A percentile compares a stretch with the other conserved stretches of the same genome.
phyloP scores from a whole-genome alignment of 2,888 invertebrate genomes.

The Pseudeuparius sepicola region DNA sequence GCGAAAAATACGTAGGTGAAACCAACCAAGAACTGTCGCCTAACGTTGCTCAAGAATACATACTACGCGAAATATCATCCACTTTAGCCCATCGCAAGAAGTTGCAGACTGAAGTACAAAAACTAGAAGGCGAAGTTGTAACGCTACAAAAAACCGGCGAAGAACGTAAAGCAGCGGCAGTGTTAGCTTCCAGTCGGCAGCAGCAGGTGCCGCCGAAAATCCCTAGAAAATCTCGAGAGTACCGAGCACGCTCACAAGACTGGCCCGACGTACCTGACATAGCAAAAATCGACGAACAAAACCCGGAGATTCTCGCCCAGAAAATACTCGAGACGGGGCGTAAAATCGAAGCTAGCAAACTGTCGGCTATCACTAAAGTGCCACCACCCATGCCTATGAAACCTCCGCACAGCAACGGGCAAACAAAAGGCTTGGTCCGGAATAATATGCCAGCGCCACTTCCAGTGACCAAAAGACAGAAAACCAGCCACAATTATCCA shows the following conservation, averaged over 20 bases:
- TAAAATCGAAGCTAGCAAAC: slow-evolving; percentile 78
- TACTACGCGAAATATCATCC: slow-evolving; percentile 77
- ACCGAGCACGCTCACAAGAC: slow-evolving; percentile 73
- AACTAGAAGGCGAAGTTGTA: slow-evolving; percentile 68
- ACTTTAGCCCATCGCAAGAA: slow-evolving; percentile 77
- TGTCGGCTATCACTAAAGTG: slow-evolving; percentile 32
- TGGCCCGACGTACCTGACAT: slow-evolving; percentile 88
- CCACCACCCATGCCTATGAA: slow-evolving; percentile 16
- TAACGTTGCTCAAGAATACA: slow-evolving; percentile 66
- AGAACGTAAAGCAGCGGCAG: slow-evolving; percentile 45
- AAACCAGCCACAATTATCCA: slow-evolving; percentile 27
- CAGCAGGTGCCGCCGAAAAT: slow-evolving; percentile 30
- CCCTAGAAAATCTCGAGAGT: slow-evolving; percentile 56
- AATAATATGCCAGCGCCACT: slow-evolving; percentile 36
- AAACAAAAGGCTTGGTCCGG: slow-evolving; percentile 29
- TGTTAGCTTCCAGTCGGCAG: slow-evolving; percentile 30
- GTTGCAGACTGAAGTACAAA: slow-evolving; percentile 69
- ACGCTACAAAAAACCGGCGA: slow-evolving; percentile 63
- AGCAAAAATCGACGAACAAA: slow-evolving; percentile 84
- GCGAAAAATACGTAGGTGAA: slow-evolving; percentile 57
- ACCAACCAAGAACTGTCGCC: slow-evolving; percentile 52
- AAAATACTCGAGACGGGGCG: slow-evolving; percentile 84
- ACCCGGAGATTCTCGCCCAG: slow-evolving; percentile 80
- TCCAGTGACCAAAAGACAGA: slow-evolving; percentile 33
- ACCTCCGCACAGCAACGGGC: slow-evolving; percentile 18